Base-by-base conservation (phyloP, 2,888 invertebrate genomes). In the Nomada hirtipes region DNA sequence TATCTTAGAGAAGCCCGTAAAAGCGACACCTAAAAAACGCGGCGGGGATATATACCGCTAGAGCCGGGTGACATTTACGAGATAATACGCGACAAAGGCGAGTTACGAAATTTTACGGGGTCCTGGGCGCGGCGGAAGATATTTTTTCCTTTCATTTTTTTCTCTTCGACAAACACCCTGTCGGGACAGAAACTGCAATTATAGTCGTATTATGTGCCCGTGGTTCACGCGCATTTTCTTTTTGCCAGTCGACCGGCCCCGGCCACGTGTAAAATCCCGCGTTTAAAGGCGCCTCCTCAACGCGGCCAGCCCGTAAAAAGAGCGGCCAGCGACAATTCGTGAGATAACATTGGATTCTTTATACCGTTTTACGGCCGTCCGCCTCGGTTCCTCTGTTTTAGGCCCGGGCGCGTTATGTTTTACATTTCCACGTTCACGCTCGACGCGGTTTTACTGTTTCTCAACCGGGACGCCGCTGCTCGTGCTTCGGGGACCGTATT, bases 1-100 rank as follows among this genome's bases (percentile, higher is more conserved):
- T 60, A 29, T 82, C 80, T 78, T 76, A 76, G 75, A 83, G 76
- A 67, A 61, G 84, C 79, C 80, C 84, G 78, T 82, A 78, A 79
- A 86, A 84, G 79, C 72, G 73, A 74, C 86, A 78, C 84, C 79
- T 88, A 84, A 88, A 36, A 83, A 79, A 85, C 64, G 26, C 26
- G 26, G 75, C 75, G 74, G 76, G 73, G 67, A 44, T 65, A 42
- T 76, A 44, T 77, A 67, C 70, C 23, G 57, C 57, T 78, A 71
- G 67, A 71, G 71, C 53, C 59, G 13, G 36, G 53, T 79, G 89
- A 89, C 88, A 80, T 89, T 89, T 89, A 89, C 89, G 87, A 82
- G 88, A 89, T 89, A 88, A 89, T 79, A 83, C 86, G 83, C 86
- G 86, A 88, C 84, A 83, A 89, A 80, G 77, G 76, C 53, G 29